phyloP scores from a whole-genome alignment of 2,888 invertebrate species.

The Tineola bisselliella region DNA sequence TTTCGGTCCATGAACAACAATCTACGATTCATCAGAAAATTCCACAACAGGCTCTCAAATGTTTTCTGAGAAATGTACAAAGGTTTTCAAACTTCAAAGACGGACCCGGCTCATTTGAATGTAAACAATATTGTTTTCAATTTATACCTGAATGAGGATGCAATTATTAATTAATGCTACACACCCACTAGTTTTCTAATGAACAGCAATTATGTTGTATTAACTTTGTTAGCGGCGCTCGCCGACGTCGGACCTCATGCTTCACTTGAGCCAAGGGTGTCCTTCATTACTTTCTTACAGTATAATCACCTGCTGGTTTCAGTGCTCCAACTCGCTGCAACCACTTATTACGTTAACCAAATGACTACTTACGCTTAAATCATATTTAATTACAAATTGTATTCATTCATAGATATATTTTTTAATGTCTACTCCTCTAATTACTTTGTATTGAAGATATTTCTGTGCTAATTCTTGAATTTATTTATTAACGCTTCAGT shows the following conservation, averaged over 20 bases:
- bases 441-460: no score
- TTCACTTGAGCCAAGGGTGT: neutral
- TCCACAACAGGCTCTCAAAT: neutral
- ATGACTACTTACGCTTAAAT: neutral
- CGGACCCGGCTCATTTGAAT: neutral
- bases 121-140: neutral
- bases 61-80: neutral
- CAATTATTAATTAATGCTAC: neutral
- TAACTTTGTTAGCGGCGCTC: neutral
- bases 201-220: neutral
- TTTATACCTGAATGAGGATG: neutral
- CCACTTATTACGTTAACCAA: neutral
- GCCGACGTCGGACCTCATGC: neutral
- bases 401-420: no score
- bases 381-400: no score
- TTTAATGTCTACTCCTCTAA: no score
- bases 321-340: neutral
- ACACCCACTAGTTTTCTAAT: conserved; percentile 3
- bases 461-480: no score
- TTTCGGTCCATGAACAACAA: neutral
- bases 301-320: conserved; percentile 4
- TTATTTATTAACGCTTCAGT: no score
- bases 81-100: neutral
- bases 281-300: conserved; percentile 3
- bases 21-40: neutral